phyloP scores from a whole-genome alignment of 1,140 invertebrate species.

The Rhopalosiphum padi region DNA sequence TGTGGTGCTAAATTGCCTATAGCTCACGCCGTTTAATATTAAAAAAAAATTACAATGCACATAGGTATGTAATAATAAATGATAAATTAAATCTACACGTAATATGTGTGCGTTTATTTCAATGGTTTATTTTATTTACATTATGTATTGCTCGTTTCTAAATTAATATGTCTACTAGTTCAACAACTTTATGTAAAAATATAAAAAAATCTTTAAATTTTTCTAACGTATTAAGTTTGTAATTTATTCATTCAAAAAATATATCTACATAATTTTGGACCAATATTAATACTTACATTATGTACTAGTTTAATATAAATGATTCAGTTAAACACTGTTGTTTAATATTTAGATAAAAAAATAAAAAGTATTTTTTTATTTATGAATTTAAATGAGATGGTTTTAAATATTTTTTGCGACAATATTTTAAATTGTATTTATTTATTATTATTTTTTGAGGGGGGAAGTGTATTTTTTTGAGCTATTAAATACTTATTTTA shows the following conservation, averaged over 20 bases:
- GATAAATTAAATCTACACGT: neutral
- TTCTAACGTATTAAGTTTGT: too few species aligned
- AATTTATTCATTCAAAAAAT: too few species aligned
- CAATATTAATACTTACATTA: too few species aligned
- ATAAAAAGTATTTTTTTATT: neutral
- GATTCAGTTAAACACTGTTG: too few species aligned
- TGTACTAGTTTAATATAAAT: too few species aligned
- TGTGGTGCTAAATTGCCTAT: conserved; percentile 54
- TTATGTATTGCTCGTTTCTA: neutral
- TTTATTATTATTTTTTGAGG: neutral
- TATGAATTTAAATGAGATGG: too few species aligned
- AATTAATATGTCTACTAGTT: neutral
- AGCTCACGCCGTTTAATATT: conserved; percentile 8
- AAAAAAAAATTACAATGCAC: neutral
- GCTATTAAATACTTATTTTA: too few species aligned
- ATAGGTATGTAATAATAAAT: neutral
- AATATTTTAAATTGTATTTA: too few species aligned
- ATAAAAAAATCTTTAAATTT: neutral
- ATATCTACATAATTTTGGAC: too few species aligned
- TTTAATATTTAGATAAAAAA: neutral
- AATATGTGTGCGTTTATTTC: neutral
- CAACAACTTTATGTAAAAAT: neutral
- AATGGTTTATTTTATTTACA: neutral
- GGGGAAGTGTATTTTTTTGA: too few species aligned
- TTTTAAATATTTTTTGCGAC: too few species aligned